These are phyloP conservation scores for Mimas tiliae DNA, from an alignment of 2,888 invertebrate genomes.

Conservation along the genomic window DNA sequence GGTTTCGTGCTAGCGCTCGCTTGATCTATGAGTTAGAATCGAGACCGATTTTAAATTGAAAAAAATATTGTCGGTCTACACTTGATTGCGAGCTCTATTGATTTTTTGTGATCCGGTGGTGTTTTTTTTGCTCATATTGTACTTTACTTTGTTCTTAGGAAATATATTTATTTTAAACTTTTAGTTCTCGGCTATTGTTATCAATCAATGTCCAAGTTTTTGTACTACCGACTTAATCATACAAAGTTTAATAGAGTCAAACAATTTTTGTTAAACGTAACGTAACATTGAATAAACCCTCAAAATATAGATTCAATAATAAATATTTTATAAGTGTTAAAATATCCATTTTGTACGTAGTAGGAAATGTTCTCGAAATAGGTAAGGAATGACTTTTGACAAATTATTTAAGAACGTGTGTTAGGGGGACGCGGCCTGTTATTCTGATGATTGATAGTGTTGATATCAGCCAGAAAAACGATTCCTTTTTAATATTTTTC, in stretches of 20 bases:
- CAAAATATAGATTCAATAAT: not conserved
- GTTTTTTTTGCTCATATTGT: conserved; percentile 3
- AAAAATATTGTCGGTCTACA: conserved; percentile 56
- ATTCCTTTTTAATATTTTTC: conserved; percentile 65
- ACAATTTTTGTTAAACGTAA: not conserved
- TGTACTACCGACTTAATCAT: not conserved
- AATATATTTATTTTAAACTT: not conserved
- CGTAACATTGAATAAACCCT: not conserved
- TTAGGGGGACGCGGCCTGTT: conserved; percentile 75
- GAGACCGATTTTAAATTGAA: conserved; percentile 64
- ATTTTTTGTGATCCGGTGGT: conserved; percentile 34
- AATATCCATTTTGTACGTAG: conserved; percentile 56
- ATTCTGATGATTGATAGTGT: conserved; percentile 78
- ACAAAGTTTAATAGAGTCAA: not conserved
- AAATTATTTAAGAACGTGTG: conserved; percentile 84
- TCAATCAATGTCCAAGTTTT: not conserved
- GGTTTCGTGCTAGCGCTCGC: conserved; percentile 77
- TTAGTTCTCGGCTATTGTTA: not conserved
- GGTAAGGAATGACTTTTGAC: conserved; percentile 74
- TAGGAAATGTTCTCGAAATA: conserved; percentile 56
- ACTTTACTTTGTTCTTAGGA: not conserved
- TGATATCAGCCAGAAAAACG: conserved; percentile 68
- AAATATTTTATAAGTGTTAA: conserved; percentile 51
- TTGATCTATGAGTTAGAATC: conserved; percentile 75
- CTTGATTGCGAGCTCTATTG: conserved; percentile 39